Evolutionary conservation across 2,797 vertebrate genomes (phyloP), one percentile per base, ranked within the genome.

Genomic region (Amphiprion clarkii): DNA sequence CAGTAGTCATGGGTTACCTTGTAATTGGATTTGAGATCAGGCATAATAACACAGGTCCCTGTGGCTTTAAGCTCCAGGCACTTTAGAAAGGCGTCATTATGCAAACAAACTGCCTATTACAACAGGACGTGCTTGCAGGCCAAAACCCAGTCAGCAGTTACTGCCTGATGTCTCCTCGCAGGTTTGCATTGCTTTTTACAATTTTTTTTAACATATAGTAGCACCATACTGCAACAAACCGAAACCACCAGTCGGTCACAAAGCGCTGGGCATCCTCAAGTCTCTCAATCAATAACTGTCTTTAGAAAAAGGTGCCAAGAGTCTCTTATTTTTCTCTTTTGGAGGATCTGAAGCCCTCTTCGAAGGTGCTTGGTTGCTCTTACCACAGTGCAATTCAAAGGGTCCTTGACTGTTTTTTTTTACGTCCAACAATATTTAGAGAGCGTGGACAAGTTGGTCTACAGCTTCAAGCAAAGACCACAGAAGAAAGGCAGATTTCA

Each of bases 321-420:
- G 76, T 72, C 54, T 59, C 56, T 84, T 23, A 23, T 58, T 69
- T 59, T 49, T 42, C 39, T 81, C 44, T 76, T 73, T 62, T 21
- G 67, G 70, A 86, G 83, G 83, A 77, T 64, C 44, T 67, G 59
- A 74, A 68, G 74, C 71, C 78, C 67, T 75, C 82, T 76, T 75
- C 7, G 14, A 84, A 93, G 93, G 91, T 91, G 89, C 91, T 85
- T 78, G 52, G 82, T 62, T 85, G 69, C 78, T 86, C 78, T 86
- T 69, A 90, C 89, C 91, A 92, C 93, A 94, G 92, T 93, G 93
- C 92, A 94, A 92, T 83, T 90, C 73, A 85, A 91, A 89, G 79
- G 85, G 82, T 87, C 75, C 74, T 76, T 64, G 70, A 81, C 71
- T 59, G 2, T 17, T 46, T 77, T 73, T 23, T 82, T 84, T 78